Percentiles rank a stretch among this genome's conserved stretches.
phyloP scores from a whole-genome alignment of 2,888 invertebrate genomes.

The Parochlus steinenii region DNA sequence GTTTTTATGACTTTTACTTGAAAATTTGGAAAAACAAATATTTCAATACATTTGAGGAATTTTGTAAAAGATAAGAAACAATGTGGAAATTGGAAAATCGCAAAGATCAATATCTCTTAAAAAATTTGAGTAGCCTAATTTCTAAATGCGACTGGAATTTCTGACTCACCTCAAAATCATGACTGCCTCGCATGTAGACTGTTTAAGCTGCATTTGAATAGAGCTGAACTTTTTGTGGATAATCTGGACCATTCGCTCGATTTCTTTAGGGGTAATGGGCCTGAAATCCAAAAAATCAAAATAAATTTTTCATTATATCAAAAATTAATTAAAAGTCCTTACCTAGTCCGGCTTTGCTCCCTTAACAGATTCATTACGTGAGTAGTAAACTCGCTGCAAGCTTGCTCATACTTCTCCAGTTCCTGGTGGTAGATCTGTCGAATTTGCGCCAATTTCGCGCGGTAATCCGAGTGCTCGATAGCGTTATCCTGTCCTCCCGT shows the following conservation, averaged over 20 bases:
- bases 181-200: slow-evolving; percentile 98
- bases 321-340: background rate
- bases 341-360: slow-evolving; percentile 84
- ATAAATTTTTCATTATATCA: background rate
- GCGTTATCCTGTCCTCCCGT: slow-evolving; percentile 51
- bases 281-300: slow-evolving; percentile 25
- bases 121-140: slow-evolving; percentile 3
- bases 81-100: too few relatives aligned
- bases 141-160: slow-evolving; percentile 3
- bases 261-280: slow-evolving; percentile 97
- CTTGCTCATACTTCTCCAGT: slow-evolving; percentile 98
- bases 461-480: slow-evolving; percentile 98
- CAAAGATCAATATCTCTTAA: background rate
- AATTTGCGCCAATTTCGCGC: slow-evolving; percentile 96
- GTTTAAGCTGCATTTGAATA: slow-evolving; percentile 96
- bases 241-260: slow-evolving; percentile 97
- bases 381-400: slow-evolving; percentile 99
- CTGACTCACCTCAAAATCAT: slow-evolving; percentile 83
- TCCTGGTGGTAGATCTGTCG: slow-evolving; percentile 98
- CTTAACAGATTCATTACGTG: slow-evolving; percentile 96
- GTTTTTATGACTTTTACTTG: slow-evolving; percentile 21
- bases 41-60: slow-evolving; percentile 13
- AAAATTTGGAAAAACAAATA: slow-evolving; percentile 3
- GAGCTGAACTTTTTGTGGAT: slow-evolving; percentile 97
- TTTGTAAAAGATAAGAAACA: background rate